Conservation (phyloP, 2,113 vertebrate species). For the Elephas maximus region DNA sequence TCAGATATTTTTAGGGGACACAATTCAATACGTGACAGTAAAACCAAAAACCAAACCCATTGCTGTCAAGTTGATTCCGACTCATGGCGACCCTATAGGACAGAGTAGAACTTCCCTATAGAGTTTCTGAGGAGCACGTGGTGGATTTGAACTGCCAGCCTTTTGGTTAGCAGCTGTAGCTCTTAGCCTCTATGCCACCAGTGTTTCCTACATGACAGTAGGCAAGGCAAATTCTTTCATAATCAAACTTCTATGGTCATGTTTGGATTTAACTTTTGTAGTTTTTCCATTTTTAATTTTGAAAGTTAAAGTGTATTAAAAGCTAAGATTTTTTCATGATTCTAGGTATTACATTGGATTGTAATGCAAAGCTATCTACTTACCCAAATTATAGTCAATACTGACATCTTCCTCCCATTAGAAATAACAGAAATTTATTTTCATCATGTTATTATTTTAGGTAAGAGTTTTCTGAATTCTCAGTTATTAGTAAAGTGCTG, state of each 20-base stretch:
- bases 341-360: background rate
- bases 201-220: too few species aligned
- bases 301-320: slow-evolving; percentile 12
- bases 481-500: background rate
- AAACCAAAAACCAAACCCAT: too few species aligned
- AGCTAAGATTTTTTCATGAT: slow-evolving; percentile 11
- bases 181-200: too few species aligned
- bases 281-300: background rate
- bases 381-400: slow-evolving; percentile 11
- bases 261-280: background rate
- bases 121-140: too few species aligned
- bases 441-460: background rate
- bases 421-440: slow-evolving; percentile 58
- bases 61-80: too few species aligned
- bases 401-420: slow-evolving; percentile 33
- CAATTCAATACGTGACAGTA: too few species aligned
- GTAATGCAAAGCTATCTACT: slow-evolving; percentile 21
- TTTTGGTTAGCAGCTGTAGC: too few species aligned
- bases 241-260: background rate
- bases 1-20: too few species aligned
- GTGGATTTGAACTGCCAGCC: too few species aligned
- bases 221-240: slow-evolving; percentile 6
- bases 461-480: background rate
- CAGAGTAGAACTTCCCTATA: too few species aligned
- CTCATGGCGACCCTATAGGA: too few species aligned